Conservation (phyloP, 2,888 invertebrate genomes). For the Ophonus ardosiacus region DNA sequence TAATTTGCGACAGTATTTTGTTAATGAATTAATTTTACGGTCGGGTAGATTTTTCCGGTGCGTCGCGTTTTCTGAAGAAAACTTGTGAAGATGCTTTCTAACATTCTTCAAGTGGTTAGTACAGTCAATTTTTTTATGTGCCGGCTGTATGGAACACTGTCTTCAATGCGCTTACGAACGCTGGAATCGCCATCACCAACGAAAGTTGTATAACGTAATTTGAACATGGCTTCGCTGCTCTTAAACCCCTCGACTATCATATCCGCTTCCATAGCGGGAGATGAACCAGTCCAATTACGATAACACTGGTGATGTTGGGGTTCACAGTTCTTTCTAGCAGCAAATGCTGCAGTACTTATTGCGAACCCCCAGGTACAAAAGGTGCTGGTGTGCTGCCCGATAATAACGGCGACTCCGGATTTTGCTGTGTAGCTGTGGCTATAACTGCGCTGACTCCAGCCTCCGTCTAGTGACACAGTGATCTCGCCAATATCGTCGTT, state of each 20-base stretch:
- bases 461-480: neutral
- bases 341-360: constrained; percentile 68
- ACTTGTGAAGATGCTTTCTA: neutral
- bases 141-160: constrained; percentile 65
- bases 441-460: neutral
- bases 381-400: constrained; percentile 57
- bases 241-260: constrained; percentile 68
- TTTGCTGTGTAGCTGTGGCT: constrained; percentile 16
- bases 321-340: constrained; percentile 48
- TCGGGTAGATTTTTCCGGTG: neutral
- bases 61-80: neutral
- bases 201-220: constrained; percentile 66
- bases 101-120: constrained; percentile 67
- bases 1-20: neutral
- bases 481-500: neutral
- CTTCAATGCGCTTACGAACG: constrained; percentile 67
- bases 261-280: constrained; percentile 68
- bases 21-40: neutral
- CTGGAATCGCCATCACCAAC: constrained; percentile 70
- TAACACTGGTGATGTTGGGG: constrained; percentile 67
- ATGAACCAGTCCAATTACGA: constrained; percentile 68
- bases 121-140: constrained; percentile 68
- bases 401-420: constrained; percentile 37
- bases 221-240: constrained; percentile 66
- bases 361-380: constrained; percentile 66